Percentiles rank a stretch among this genome's conserved stretches.
These are phyloP conservation scores for Drosophila pegasa DNA, from an alignment of 2,888 invertebrate species.

Conservation along the genomic window DNA sequence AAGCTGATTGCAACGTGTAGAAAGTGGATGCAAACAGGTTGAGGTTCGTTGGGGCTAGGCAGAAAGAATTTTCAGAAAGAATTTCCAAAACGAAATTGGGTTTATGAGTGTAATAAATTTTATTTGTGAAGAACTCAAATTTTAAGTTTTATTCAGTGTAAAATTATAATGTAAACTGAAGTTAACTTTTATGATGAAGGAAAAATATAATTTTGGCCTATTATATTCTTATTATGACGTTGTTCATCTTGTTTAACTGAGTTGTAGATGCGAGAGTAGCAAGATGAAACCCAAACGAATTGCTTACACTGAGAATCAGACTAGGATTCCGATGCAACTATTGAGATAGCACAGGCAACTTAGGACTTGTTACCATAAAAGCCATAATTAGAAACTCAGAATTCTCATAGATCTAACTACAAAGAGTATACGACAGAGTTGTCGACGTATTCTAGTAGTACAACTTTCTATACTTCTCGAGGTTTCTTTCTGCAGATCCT, in stretches of 20 bases:
- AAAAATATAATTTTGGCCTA: background rate
- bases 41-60: background rate
- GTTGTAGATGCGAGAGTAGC: too few species aligned
- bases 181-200: background rate
- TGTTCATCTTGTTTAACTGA: background rate
- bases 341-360: too few species aligned
- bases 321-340: background rate
- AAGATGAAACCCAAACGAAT: too few species aligned
- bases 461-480: too few species aligned
- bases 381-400: background rate
- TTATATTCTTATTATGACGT: background rate
- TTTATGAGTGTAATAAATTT: background rate
- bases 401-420: background rate
- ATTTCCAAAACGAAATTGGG: background rate
- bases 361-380: background rate
- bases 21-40: background rate
- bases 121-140: background rate
- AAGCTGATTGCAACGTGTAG: slow-evolving; percentile 3
- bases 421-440: background rate
- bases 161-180: background rate
- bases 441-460: too few species aligned
- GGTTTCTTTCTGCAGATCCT: too few species aligned
- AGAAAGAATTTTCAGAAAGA: too few species aligned
- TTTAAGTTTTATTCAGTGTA: background rate
- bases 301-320: background rate